Percentiles rank a stretch among this genome's conserved stretches.
phyloP scores from a whole-genome alignment of 2,797 vertebrate genomes.

The Vultur gryphus region DNA sequence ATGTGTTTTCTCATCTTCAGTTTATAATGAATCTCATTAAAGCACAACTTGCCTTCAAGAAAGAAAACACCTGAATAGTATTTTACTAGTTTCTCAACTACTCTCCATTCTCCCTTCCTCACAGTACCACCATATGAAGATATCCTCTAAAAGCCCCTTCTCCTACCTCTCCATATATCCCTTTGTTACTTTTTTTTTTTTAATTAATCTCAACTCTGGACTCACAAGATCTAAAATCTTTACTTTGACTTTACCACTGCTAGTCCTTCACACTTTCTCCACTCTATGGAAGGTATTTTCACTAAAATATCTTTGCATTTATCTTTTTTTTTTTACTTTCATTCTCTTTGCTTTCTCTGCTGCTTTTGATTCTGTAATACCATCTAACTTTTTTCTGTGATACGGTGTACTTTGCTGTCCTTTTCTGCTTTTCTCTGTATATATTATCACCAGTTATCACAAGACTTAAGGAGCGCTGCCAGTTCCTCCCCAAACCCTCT shows the following conservation, averaged over 20 bases:
- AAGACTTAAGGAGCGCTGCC: accelerated
- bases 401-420: accelerated
- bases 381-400: neutral
- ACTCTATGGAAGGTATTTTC: neutral
- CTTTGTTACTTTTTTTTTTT: neutral
- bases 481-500: neutral
- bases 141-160: neutral
- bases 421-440: neutral
- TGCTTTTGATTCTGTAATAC: neutral
- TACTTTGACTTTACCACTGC: neutral
- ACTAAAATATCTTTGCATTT: neutral
- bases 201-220: neutral
- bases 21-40: neutral
- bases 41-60: neutral
- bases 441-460: neutral
- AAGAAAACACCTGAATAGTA: neutral
- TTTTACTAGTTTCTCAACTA: neutral
- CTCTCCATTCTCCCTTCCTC: neutral
- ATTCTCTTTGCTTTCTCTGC: neutral
- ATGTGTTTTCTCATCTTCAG: neutral
- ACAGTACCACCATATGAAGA: neutral
- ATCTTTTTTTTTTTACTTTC: neutral
- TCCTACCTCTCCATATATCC: neutral
- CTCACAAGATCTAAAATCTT: neutral
- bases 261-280: neutral